Evolutionary conservation across 2,888 invertebrate species (phyloP), one percentile per base, ranked within the genome.

Genomic region (Pasiphila rectangulata): DNA sequence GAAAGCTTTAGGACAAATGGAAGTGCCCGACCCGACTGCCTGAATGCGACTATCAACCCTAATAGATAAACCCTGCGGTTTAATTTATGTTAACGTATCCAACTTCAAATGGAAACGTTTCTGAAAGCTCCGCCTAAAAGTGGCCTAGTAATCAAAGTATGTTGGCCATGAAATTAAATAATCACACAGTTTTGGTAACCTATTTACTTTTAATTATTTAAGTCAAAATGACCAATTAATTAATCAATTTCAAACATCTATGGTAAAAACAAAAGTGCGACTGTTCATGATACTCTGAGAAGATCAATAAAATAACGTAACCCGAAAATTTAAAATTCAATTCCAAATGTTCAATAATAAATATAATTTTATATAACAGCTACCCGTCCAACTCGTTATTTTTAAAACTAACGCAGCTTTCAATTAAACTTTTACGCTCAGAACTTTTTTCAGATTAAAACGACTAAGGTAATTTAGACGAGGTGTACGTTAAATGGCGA

Each of bases 1-100:
- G 73, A 75, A 77, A 79, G 75, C 76, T 73, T 77, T 72, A 70
- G 69, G 69, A 69, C 75, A 71, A 77, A 76, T 76, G 76, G 72
- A 79, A 78, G 74, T 75, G 67, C 62, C 67, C 61, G 63, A 76
- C 77, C 78, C 74, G 64, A 67, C 67, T 63, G 63, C 67, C 64
- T 69, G 68, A 72, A 74, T 75, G 69, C 67, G 64, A 72, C 72
- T 68, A 71, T 71, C 69, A 64, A 64, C 69, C 74, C 69, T 73
- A 67, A 75, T 72, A 71, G 68, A 72, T 75, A 75, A 74, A 72
- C 70, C 67, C 61, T 74, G 75, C 37, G 75, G 75, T 69, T 75
- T 74, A 73, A 75, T 75, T 72, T 73, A 75, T 72, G 64, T 67
- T 56, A 55, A 65, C 67, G 62, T 67, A 64, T 63, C 59, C 53